Base-by-base conservation (phyloP, 2,888 invertebrate species). In the Brachypalpus laphriformis region DNA sequence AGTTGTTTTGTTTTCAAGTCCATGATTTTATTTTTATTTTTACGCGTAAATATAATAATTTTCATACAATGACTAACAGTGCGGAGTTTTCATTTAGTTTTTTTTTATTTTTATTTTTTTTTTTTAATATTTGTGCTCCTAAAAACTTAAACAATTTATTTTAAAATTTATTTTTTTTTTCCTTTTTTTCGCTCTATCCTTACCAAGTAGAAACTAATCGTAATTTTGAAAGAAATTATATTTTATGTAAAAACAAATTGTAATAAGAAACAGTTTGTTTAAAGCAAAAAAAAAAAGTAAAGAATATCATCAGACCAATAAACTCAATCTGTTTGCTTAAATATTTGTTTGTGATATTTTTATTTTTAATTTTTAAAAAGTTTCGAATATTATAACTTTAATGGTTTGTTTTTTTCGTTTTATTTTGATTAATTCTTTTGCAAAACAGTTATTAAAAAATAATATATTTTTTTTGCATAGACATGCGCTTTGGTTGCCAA, bases 81-180 rank as follows among this genome's bases (percentile, higher is more conserved):
- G 77, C 86, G 72, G 81, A 68, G 61, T 80, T 81, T 85, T 74
- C n/a, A 63, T 49, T n/a, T n/a, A n/a, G n/a, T n/a, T 74, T 63
- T 40, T 66, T 28, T 4, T 25, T 25, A 34, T 63, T 54, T 77
- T 40, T 45, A 66, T 56, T 57, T 61, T 70, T 40, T 42, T 65
- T 37, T 72, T 66, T 74, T 11, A 71, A 68, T 63, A 78, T 85
- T 85, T 85, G 85, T 85, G 85, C 85, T 81, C 75, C 85, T 81
- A 85, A 8, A 78, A 83, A 83, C 83, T 74, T 81, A 85, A 85
- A 81, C 81, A 85, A 85, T 61, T 80, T 76, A 68, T 40, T 72
- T 72, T 45, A 49, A 59, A 77, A 77, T 61, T 82, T 68, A 49
- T 70, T 47, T 45, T 31, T 11, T 57, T 37, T 57, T 16, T 25